Base-by-base conservation (phyloP, 2,113 vertebrate genomes). In the Rhinichthys klamathensis region DNA sequence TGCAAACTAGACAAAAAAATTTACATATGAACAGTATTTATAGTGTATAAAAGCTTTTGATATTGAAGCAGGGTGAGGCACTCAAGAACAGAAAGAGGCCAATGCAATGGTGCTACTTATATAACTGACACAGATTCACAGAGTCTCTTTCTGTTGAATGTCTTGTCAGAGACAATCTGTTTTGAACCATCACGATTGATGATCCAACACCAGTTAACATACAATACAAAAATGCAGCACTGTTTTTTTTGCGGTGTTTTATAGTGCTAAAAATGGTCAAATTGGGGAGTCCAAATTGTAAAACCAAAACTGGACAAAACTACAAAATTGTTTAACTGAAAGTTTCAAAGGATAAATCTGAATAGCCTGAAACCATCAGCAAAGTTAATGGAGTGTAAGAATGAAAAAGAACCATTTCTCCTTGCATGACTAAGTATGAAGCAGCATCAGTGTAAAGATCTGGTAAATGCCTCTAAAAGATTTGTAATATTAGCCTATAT, bases 21-120 rank as follows among this genome's bases (percentile, higher is more conserved):
- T 60, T 25, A 81, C 79, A 69, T 81, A 69, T 81, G 44, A 69
- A 81, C 44, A 49, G 61, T 49, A 67, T 35, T 69, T 23, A 69
- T 69, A 69, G 15, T 67, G 18, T 23, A 75, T 18, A 69, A 11
- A 49, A 49, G 56, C 58, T 77, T 67, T 56, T 46, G 30, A 76
- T 82, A 75, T 25, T 76, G 58, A 54, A 74, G 84, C 78, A 69
- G 72, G 65, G 23, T 18, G 44, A 86, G 58, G 69, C 21, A 82
- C 79, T 46, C 77, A 10, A 44, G 23, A 60, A 63, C n/a, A 46
- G 5, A 30, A 21, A 63, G 15, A 18, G 27, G 18, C 32, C 35
- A 61, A 58, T 63, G 38, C 6, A 35, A 63, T 9, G 7, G 2
- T 56, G 74, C 74, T 77, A 63, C 41, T 23, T 23, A 1, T 9